Evolutionary conservation across 2,888 invertebrate genomes (phyloP), one percentile per base, ranked within the genome.

Genomic region (Cryptus armator): DNA sequence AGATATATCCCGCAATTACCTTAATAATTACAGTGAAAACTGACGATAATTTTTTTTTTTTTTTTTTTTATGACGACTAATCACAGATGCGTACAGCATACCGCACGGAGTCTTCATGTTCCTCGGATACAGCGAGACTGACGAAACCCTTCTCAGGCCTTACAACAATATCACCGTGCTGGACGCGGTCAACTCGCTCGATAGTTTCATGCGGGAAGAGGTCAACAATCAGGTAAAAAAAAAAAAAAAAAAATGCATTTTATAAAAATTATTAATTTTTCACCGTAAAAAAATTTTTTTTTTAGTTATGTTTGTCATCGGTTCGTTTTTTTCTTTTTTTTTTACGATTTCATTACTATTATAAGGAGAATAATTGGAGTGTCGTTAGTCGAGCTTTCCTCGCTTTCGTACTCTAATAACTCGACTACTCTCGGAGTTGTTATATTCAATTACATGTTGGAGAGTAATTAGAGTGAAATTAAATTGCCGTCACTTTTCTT

Each of bases 61-160:
- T 64, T 16, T 9, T 64, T 59, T 76, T 66, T 43, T 84, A 10
- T 37, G 19, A 76, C 83, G 37, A 77, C 77, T 71, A 29, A 80
- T 66, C 71, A 37, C 94, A 96, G 97, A 96, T 87, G 96, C 97
- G 91, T 97, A 97, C 94, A 96, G 95, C 91, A 95, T 97, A 84
- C 96, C 97, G 79, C 97, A 97, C 94, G 98, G 98, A 51, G 97
- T 98, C 53, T 98, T 97, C 94, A 95, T 98, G 87, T 96, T 98
- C 93, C 96, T 98, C 81, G 98, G 98, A 81, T 98, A 98, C 94
- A 98, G 98, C 90, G 96, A 97, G 83, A 96, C 97, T n/a, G 98
- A 98, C 93, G 98, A 98, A 94, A 96, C 96, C 0, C 95, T 98
- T 81, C 95, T 98, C 89, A 96, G 97, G 88, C 97, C 97, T 48